Conservation (phyloP, 2,888 invertebrate genomes). For the Drosophila pseudotakahashii region DNA sequence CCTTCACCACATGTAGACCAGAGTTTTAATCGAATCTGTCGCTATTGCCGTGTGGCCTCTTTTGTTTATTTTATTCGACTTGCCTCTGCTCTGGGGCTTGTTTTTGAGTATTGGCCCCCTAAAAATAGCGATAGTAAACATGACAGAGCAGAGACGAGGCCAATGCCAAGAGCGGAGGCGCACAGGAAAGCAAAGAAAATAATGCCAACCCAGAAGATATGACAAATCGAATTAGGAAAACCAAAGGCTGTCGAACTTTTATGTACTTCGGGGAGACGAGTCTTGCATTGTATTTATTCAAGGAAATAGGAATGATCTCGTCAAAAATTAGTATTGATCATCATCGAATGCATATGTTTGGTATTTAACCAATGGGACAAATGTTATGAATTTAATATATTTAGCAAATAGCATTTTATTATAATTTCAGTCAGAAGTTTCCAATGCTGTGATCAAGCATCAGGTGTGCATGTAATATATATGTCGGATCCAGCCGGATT, state of each 20-base stretch:
- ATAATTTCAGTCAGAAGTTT: no score
- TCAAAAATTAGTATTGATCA: not conserved
- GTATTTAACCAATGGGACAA: no score
- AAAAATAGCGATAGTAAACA: constrained; percentile 65
- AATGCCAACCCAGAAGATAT: constrained; percentile 32
- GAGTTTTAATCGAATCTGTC: constrained; percentile 38
- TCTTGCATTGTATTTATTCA: not conserved
- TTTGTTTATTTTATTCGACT: constrained; percentile 44
- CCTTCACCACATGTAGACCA: constrained; percentile 10
- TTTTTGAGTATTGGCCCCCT: constrained; percentile 48
- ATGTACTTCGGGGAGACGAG: not conserved
- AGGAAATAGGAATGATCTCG: not conserved
- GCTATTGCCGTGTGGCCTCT: constrained; percentile 28
- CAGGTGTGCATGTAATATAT: no score
- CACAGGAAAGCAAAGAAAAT: constrained; percentile 31
- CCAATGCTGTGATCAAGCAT: no score
- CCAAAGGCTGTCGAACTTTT: constrained; percentile 28
- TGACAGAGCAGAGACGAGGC: constrained; percentile 26
- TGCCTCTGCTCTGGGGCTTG: constrained; percentile 45
- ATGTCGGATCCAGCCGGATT: no score
- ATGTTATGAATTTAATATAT: no score
- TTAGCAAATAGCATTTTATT: no score
- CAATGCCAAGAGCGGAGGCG: constrained; percentile 51
- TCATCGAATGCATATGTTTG: no score
- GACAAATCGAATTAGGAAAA: constrained; percentile 23